Base-by-base conservation (phyloP, 2,113 vertebrate genomes). In the Onychorhynchus coronatus region DNA sequence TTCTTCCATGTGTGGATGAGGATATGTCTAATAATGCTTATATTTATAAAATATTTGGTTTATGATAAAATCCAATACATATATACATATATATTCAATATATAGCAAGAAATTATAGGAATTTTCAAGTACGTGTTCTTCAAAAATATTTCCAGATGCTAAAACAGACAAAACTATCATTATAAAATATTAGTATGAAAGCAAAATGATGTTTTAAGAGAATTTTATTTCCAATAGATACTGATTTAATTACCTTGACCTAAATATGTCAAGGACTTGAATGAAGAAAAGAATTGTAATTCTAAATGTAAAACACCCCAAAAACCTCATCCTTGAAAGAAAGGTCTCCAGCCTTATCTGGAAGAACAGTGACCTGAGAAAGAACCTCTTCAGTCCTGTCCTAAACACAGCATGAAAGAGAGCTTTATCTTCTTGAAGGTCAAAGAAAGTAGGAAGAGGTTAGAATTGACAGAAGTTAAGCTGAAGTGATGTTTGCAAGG, bases 401-500 rank as follows among this genome's bases (percentile, higher is more conserved):
- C 39, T 67, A 81, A 85, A 76, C 66, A 81, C 19, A 85, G 56
- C 52, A 61, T 59, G 79, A 93, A 85, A 88, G 71, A 62, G 8
- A 76, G 28, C 23, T 12, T 10, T 79, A 90, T 82, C 88, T 82
- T 82, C 88, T 82, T 68, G 27, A 44, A 85, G 71, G 75, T 95
- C 91, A 96, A 71, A 85, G 75, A 88, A 91, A 89, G 55, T 49
- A 87, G 30, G 39, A 72, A 72, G 61, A 85, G 85, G 59, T 88
- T 88, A 85, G 47, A 88, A 90, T 50, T 88, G 71, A 39, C 62
- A 90, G 39, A 85, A 93, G 52, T 85, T 56, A 74, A 85, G 44
- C 31, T 75, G 78, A 88, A 85, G 30, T 0, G 1, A 80, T 35
- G 35, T 58, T 74, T 87, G 46, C 15, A 75, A 78, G 33, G 31